These are phyloP conservation scores for Origma solitaria DNA, from an alignment of 2,113 vertebrate species.

Conservation along the genomic window DNA sequence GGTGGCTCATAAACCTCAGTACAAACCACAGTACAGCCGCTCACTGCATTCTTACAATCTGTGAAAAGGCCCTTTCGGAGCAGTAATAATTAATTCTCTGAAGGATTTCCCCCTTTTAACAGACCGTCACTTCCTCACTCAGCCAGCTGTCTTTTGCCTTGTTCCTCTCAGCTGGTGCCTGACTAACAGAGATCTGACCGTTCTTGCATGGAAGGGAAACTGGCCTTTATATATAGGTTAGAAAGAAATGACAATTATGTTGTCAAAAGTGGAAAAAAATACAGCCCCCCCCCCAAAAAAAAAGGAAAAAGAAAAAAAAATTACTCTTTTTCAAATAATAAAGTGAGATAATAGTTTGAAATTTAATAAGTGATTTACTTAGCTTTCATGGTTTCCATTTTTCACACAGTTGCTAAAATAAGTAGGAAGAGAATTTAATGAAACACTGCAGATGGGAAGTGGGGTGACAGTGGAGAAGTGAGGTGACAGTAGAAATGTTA, in stretches of 20 bases:
- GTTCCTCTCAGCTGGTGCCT: neutral
- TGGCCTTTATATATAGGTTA: neutral
- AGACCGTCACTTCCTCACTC: neutral
- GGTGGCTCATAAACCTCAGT: neutral
- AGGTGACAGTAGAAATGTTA: neutral
- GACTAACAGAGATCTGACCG: neutral
- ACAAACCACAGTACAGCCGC: neutral
- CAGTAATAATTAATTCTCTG: neutral
- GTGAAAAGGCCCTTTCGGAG: neutral
- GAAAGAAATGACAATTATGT: neutral
- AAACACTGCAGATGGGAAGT: neutral
- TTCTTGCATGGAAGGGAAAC: neutral
- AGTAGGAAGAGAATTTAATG: neutral
- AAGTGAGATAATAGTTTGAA: neutral
- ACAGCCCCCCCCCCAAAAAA: neutral
- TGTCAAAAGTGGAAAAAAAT: neutral
- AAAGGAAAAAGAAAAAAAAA: neutral
- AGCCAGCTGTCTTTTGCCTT: neutral
- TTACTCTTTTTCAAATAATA: neutral
- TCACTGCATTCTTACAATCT: neutral
- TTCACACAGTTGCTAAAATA: neutral
- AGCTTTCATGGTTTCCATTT: neutral
- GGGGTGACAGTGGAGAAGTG: neutral
- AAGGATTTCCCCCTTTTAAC: neutral
- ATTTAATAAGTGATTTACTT: neutral